Evolutionary conservation across 2,113 vertebrate genomes (phyloP).

Genomic region (Myocastor coypus): DNA sequence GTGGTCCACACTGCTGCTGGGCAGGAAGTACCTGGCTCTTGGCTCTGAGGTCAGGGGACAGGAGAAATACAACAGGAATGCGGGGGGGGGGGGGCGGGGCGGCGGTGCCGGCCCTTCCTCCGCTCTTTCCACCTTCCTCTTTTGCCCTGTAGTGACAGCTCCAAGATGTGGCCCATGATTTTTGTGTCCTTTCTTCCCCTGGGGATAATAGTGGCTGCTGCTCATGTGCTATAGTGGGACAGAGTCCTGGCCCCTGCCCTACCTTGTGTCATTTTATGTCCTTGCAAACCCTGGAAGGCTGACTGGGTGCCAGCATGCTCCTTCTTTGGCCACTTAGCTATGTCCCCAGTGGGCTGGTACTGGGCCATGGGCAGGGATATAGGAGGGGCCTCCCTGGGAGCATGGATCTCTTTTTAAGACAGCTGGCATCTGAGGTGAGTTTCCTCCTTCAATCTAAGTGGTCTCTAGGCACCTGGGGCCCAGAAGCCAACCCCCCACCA

Average conservation of each 20-base stretch:
- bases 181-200: constrained; percentile 40
- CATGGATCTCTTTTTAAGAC: neutral
- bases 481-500: accelerated
- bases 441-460: neutral
- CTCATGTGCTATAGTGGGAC: neutral
- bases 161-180: constrained; percentile 9
- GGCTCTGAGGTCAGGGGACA: neutral
- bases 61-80: neutral
- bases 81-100: neutral
- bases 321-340: neutral
- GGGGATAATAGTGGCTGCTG: constrained; percentile 42
- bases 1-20: neutral
- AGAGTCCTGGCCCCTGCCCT: neutral
- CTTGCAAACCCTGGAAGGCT: neutral
- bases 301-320: neutral
- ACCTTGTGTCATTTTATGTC: neutral
- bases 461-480: neutral
- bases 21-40: neutral
- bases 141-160: neutral
- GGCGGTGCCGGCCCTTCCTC: neutral
- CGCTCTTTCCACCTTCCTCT: neutral
- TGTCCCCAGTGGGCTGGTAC: neutral
- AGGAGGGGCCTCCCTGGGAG: neutral
- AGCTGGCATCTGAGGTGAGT: neutral
- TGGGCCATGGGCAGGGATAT: neutral